Base-by-base conservation (phyloP, 2,888 invertebrate genomes). In the Catocala fraxini region DNA sequence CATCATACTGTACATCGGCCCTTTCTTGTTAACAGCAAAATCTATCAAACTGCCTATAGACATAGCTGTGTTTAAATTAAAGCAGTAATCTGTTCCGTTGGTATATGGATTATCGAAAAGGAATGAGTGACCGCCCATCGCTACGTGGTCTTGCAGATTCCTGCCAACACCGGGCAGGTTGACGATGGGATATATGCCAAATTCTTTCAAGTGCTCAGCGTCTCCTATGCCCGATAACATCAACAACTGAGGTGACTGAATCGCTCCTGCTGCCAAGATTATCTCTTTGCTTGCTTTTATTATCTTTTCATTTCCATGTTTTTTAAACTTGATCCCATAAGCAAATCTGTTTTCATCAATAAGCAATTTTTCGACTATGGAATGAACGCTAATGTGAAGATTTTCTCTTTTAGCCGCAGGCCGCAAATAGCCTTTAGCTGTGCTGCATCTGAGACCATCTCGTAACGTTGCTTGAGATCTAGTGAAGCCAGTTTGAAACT, bases 151-250 rank as follows among this genome's bases (percentile, higher is more conserved):
- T 88, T 97, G 97, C 12, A 98, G 90, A 88, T 98, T 98, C 68
- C 93, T 86, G 0, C 98, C 98, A 0, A 98, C 98, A 0, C 97
- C 97, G 11, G 96, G 95, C 7, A 95, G 89, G 84, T 97, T 87
- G 0, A 91, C 91, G 15, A 97, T 85, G 0, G 96, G 93, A 15
- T 95, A 91, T 49, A 97, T 96, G 0, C 95, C 95, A 33, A 95
- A 79, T 49, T 96, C 93, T 55, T 92, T 86, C 4, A 97, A 90
- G 80, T 97, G 96, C 7, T 95, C 88, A 5, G 89, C 89, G 0
- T 97, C 96, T 4, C 97, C 97, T 10, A 98, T 95, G 0, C 98
- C 98, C 0, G 98, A 97, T 47, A 98, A 84, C 97, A 98, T 97
- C 41, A 99, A 92, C 13, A 98, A 79, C 83, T 98, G 98, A 0